Conservation (phyloP, 30 jellyfish, hydroid and myxozoan genomes). For the Aurelia coerulea region DNA sequence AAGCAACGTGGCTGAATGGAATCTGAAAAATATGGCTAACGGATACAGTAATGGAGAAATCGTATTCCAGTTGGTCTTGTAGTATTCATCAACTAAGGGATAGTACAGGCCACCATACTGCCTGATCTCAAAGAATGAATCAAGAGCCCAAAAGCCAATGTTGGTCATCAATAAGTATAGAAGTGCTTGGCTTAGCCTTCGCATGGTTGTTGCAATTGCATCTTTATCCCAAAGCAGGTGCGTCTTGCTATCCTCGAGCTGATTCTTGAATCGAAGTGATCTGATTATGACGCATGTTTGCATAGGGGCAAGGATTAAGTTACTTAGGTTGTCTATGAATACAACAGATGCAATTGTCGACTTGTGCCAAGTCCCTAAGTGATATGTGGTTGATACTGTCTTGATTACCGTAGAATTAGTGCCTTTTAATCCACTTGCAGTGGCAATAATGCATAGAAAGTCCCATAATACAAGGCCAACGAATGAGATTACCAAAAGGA, state of each 20-base stretch:
- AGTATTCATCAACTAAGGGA: conserved; percentile 34
- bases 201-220: not conserved
- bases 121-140: conserved; percentile 57
- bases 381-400: not conserved
- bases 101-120: conserved; percentile 1
- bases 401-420: too few relatives aligned
- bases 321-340: conserved; percentile 6
- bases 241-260: not conserved
- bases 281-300: conserved; percentile 39
- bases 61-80: conserved; percentile 32
- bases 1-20: conserved; percentile 55
- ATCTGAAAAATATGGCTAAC: conserved; percentile 40
- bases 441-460: conserved; percentile 24
- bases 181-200: conserved; percentile 28
- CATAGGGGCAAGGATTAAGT: not conserved
- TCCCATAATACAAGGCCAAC: conserved; percentile 32
- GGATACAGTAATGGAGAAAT: conserved; percentile 40
- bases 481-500: conserved; percentile 24
- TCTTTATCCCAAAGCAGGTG: not conserved
- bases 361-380: not conserved
- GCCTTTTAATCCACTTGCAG: conserved; percentile 18
- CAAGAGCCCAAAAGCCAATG: conserved; percentile 55
- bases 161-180: conserved; percentile 43
- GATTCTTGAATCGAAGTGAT: conserved; percentile 20
- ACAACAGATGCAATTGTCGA: not conserved